A percentile compares a stretch with the other conserved stretches of the same genome.
These are phyloP conservation scores for Cephonodes hylas DNA, from an alignment of 2,888 invertebrate genomes.

Conservation along the genomic window DNA sequence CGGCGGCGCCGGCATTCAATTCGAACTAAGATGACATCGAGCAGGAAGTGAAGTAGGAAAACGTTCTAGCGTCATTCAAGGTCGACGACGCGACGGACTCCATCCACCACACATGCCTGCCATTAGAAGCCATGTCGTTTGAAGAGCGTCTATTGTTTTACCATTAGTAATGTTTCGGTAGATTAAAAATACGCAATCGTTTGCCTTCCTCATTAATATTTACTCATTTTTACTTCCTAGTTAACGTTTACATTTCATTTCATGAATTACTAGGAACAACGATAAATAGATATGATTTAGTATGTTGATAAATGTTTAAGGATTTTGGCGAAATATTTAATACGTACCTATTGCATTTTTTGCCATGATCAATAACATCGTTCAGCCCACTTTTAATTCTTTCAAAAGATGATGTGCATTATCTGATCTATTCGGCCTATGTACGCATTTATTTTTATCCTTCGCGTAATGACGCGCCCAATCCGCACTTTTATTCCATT, in stretches of 20 bases:
- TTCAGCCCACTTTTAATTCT: slow-evolving; percentile 60
- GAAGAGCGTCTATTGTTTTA: slow-evolving; percentile 56
- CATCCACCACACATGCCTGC: slow-evolving; percentile 51
- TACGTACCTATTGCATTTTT: slow-evolving; percentile 14
- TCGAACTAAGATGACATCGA: slow-evolving; percentile 67
- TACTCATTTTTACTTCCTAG: slow-evolving; percentile 3
- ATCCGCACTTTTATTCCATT: slow-evolving; percentile 64
- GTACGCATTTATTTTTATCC: slow-evolving; percentile 59
- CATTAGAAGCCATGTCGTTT: slow-evolving; percentile 49
- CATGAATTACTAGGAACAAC: not conserved
- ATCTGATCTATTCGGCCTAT: slow-evolving; percentile 48
- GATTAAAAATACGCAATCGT: slow-evolving; percentile 28
- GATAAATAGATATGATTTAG: not conserved
- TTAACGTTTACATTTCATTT: not conserved
- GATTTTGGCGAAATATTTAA: not conserved
- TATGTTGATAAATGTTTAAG: not conserved
- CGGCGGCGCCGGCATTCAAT: slow-evolving; percentile 28
- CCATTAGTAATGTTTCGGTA: slow-evolving; percentile 57
- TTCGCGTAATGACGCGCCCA: slow-evolving; percentile 23
- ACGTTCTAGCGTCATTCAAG: slow-evolving; percentile 74
- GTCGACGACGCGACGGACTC: slow-evolving; percentile 58
- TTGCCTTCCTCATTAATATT: slow-evolving; percentile 16
- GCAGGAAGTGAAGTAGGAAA: slow-evolving; percentile 79
- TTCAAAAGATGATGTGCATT: slow-evolving; percentile 40
- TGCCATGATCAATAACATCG: slow-evolving; percentile 63